Conservation (phyloP, 2,888 invertebrate genomes). For the Stenchaetothrips biformis region DNA sequence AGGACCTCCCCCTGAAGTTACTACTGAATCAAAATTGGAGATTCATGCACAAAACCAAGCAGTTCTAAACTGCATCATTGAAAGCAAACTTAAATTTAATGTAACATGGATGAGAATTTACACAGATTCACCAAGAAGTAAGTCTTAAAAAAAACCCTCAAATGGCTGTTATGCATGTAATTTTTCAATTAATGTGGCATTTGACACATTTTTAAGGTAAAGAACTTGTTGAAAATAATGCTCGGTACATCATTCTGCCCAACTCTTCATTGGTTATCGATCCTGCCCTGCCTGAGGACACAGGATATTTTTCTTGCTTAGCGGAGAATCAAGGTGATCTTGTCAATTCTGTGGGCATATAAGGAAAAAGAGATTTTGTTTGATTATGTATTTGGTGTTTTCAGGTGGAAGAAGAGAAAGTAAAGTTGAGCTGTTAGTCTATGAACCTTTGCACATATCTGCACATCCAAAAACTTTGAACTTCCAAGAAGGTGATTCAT, state of each 20-base stretch:
- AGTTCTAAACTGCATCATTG: slow-evolving; percentile 15
- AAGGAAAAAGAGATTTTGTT: not conserved
- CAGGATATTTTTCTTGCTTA: slow-evolving; percentile 26
- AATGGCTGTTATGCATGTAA: not conserved
- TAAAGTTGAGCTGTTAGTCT: not conserved
- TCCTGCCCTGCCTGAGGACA: slow-evolving; percentile 24
- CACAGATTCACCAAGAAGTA: not conserved
- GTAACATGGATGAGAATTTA: not conserved
- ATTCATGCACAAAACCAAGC: not conserved
- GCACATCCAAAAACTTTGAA: not conserved
- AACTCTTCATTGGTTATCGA: slow-evolving; percentile 6
- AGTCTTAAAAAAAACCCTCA: not conserved
- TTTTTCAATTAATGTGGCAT: not conserved
- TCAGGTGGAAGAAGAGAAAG: not conserved
- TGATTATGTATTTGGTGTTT: not conserved
- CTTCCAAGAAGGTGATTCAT: not conserved
- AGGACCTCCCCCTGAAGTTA: slow-evolving; percentile 38
- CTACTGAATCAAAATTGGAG: slow-evolving; percentile 10
- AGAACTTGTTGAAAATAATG: slow-evolving; percentile 7
- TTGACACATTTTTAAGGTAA: not conserved
- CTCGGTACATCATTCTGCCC: slow-evolving; percentile 11
- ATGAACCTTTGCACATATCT: not conserved
- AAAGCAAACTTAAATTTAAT: not conserved
- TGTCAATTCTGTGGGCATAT: not conserved
- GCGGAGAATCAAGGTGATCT: slow-evolving; percentile 17